A percentile compares a stretch with the other conserved stretches of the same genome.
Conservation (phyloP, 2,888 invertebrate species). For the Pterostichus madidus region DNA sequence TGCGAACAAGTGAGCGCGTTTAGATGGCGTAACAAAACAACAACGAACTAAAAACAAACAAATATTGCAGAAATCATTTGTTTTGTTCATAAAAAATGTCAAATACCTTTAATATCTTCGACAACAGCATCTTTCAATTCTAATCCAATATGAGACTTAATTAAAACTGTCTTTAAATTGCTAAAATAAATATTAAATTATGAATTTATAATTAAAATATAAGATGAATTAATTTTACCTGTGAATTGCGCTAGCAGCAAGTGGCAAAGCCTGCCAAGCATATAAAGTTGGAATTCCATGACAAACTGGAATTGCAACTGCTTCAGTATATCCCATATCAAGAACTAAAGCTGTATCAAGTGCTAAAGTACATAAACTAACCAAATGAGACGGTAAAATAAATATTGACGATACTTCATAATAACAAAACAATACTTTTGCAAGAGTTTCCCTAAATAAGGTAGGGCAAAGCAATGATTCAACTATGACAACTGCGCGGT, state of each 20-base stretch:
- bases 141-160: conserved; percentile 77
- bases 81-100: neutral
- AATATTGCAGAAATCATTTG: neutral
- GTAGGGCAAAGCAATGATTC: conserved; percentile 93
- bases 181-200: conserved; percentile 69
- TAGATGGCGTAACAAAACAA: conserved; percentile 91
- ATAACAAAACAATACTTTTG: conserved; percentile 94
- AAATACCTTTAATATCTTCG: conserved; percentile 86
- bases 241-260: conserved; percentile 87
- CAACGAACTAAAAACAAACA: conserved; percentile 83
- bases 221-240: conserved; percentile 74
- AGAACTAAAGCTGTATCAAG: conserved; percentile 90
- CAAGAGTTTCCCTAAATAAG: conserved; percentile 90
- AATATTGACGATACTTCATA: conserved; percentile 86
- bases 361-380: conserved; percentile 90
- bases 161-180: conserved; percentile 76
- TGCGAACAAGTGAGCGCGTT: conserved; percentile 82
- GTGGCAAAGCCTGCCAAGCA: conserved; percentile 90
- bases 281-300: conserved; percentile 92
- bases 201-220: conserved; percentile 18
- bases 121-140: conserved; percentile 80
- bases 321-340: conserved; percentile 93
- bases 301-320: conserved; percentile 89
- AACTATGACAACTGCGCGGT: conserved; percentile 93
- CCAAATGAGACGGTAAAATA: conserved; percentile 91